Conservation (phyloP, 2,888 invertebrate species). For the Lasioglossum marginatum region DNA sequence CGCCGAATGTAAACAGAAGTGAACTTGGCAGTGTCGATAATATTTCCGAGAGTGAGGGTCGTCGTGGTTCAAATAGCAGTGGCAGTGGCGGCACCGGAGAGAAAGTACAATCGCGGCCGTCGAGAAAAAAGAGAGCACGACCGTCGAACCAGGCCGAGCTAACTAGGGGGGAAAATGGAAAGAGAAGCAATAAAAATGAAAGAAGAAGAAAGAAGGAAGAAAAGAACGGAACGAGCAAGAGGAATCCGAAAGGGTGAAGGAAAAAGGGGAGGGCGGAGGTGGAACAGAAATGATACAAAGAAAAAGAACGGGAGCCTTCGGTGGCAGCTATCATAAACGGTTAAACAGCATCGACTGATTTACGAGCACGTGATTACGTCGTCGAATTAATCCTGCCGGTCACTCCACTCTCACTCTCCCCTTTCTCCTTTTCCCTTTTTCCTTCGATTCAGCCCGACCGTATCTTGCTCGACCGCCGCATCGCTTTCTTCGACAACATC, state of each 20-base stretch:
- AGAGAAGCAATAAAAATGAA: constrained; percentile 33
- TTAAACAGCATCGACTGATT: constrained; percentile 65
- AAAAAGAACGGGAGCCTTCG: constrained; percentile 31
- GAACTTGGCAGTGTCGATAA: constrained; percentile 71
- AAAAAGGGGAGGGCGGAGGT: not conserved
- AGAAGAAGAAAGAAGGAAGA: not conserved
- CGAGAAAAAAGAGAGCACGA: constrained; percentile 23
- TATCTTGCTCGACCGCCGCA: not conserved
- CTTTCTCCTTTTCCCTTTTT: constrained; percentile 29
- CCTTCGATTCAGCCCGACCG: not conserved
- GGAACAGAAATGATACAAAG: constrained; percentile 16
- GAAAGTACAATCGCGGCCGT: constrained; percentile 56
- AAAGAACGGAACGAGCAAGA: constrained; percentile 10
- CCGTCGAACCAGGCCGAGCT: constrained; percentile 9
- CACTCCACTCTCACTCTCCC: constrained; percentile 41
- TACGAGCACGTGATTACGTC: constrained; percentile 51
- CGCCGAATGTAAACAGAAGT: constrained; percentile 67
- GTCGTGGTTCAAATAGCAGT: constrained; percentile 54
- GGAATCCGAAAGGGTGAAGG: constrained; percentile 2
- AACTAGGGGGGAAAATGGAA: constrained; percentile 23
- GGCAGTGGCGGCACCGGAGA: constrained; percentile 12
- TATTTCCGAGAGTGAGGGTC: constrained; percentile 64
- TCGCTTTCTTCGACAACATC: not conserved
- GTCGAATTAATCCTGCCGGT: constrained; percentile 61
- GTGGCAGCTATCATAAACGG: constrained; percentile 43